Evolutionary conservation across 2,797 vertebrate species (phyloP).

Genomic region (Danio choprae): DNA sequence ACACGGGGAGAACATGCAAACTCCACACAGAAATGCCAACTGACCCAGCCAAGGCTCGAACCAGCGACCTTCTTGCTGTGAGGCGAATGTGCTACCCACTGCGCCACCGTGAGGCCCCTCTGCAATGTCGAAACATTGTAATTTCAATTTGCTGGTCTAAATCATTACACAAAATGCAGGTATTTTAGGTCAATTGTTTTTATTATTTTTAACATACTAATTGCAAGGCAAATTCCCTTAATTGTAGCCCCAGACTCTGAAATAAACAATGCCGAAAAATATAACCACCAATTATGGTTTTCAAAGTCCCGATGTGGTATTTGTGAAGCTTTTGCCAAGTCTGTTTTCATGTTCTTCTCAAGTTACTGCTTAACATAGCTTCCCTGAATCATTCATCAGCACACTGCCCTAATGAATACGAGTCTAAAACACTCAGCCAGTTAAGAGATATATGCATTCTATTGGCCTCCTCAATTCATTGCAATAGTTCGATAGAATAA

Average conservation of each 20-base stretch:
- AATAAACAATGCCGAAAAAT: conserved; percentile 85
- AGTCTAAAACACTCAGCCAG: conserved; percentile 66
- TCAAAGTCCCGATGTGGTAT: conserved; percentile 81
- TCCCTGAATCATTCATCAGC: conserved; percentile 79
- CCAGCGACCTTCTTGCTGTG: too few relatives aligned
- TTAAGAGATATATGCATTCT: conserved; percentile 65
- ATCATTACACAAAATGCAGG: conserved; percentile 66
- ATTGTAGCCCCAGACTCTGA: conserved; percentile 84
- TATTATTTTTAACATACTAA: conserved; percentile 88
- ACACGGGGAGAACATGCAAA: too few relatives aligned
- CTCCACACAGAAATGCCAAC: too few relatives aligned
- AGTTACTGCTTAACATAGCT: conserved; percentile 78
- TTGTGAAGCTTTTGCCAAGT: conserved; percentile 80
- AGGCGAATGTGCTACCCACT: too few relatives aligned
- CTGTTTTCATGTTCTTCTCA: conserved; percentile 82
- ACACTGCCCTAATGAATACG: conserved; percentile 76
- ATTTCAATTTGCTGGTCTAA: conserved; percentile 79
- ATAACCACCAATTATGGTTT: conserved; percentile 84
- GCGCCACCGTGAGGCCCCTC: too few relatives aligned
- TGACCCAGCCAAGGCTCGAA: too few relatives aligned
- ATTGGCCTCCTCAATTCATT: conserved; percentile 65
- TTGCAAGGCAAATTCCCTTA: conserved; percentile 85
- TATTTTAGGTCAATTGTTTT: conserved; percentile 79
- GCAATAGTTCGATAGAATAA: conserved; percentile 71
- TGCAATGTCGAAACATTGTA: conserved; percentile 76